phyloP scores from a whole-genome alignment of 2,797 vertebrate species.

The Eupleurogrammus muticus region DNA sequence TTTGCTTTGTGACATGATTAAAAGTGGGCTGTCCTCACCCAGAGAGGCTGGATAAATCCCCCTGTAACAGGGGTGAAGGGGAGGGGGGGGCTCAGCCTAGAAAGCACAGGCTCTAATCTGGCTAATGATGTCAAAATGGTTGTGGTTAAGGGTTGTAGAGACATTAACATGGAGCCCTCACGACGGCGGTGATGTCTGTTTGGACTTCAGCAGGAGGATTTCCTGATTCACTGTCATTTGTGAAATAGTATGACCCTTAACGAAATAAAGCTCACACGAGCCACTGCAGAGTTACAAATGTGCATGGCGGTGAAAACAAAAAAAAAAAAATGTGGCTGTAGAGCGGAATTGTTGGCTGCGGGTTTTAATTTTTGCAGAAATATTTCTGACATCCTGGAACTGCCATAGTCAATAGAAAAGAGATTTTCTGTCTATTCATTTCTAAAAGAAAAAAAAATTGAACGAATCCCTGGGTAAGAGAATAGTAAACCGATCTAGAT shows the following conservation, averaged over 20 bases:
- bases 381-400: neutral
- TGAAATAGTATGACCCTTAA: neutral
- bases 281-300: conserved; percentile 5
- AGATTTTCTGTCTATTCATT: too few relatives aligned
- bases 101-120: conserved; percentile 61
- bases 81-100: conserved; percentile 51
- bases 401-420: too few relatives aligned
- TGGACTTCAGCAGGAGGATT: conserved; percentile 26
- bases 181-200: conserved; percentile 26
- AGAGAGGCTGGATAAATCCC: conserved; percentile 67
- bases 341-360: neutral
- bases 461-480: neutral
- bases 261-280: neutral
- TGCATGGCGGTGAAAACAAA: neutral
- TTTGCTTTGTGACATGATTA: conserved; percentile 73
- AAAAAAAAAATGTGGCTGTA: too few relatives aligned
- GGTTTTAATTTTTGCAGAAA: conserved; percentile 26
- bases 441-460: too few relatives aligned
- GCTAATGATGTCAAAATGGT: conserved; percentile 73
- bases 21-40: conserved; percentile 67
- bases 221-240: neutral
- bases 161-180: conserved; percentile 41
- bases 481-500: conserved; percentile 6
- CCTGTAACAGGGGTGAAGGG: conserved; percentile 43
- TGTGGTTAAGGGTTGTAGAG: conserved; percentile 38